phyloP scores from a whole-genome alignment of 2,888 invertebrate species.

The Ennomos quercinarius region DNA sequence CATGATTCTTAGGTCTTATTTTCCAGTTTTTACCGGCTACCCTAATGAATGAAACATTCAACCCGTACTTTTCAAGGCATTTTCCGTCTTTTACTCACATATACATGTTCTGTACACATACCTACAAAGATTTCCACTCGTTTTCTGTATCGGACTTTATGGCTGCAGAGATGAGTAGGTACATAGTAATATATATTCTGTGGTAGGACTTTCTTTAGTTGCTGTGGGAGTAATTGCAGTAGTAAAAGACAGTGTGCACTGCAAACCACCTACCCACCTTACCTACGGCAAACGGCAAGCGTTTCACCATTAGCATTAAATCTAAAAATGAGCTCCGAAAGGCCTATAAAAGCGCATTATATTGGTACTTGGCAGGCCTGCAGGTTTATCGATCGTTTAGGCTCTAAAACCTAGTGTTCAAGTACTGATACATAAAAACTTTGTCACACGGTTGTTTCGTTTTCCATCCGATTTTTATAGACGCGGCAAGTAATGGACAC shows the following conservation, averaged over 20 bases:
- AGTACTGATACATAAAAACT: conserved; percentile 21
- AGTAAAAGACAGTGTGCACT: conserved; percentile 27
- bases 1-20: too few species aligned
- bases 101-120: too few species aligned
- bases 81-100: too few species aligned
- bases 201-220: too few species aligned
- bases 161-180: too few species aligned
- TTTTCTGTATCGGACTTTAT: too few species aligned
- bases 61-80: too few species aligned
- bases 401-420: conserved; percentile 38
- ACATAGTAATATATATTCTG: too few species aligned
- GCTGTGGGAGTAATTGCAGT: conserved; percentile 16
- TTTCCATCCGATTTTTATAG: conserved; percentile 23
- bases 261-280: too few species aligned
- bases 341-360: conserved; percentile 48
- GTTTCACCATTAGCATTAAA: conserved; percentile 65
- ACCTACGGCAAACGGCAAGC: conserved; percentile 32
- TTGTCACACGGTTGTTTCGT: conserved; percentile 18
- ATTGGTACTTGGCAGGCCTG: background rate
- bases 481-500: conserved; percentile 16
- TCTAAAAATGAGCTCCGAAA: conserved; percentile 50
- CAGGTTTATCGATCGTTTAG: conserved; percentile 51
- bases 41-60: too few species aligned
- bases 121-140: too few species aligned
- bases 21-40: too few species aligned